Percentiles rank a stretch among this genome's conserved stretches.
Conservation (phyloP, 1,140 invertebrate genomes). For the Liolophura sinensis region DNA sequence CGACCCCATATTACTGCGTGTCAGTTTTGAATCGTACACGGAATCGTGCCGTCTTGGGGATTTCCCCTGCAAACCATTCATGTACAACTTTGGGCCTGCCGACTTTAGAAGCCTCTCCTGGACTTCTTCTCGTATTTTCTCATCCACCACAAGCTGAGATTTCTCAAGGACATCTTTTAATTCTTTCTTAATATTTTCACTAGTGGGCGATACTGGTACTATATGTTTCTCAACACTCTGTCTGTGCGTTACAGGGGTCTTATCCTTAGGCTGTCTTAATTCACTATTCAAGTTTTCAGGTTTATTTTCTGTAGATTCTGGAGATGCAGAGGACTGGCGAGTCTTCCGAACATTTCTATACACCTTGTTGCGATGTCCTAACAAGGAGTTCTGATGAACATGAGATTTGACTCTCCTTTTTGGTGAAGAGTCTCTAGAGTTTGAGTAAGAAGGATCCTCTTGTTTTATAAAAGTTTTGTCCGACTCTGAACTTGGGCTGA, state of each 20-base stretch:
- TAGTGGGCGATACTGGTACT: conserved; percentile 14
- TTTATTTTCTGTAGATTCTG: neutral
- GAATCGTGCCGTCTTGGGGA: conserved; percentile 5
- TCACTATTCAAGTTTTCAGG: conserved; percentile 4
- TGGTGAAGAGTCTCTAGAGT: no score
- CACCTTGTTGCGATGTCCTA: conserved; percentile 6
- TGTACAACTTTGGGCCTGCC: conserved; percentile 1
- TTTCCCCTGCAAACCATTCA: conserved; percentile 13
- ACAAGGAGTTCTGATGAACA: no score
- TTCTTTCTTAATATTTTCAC: conserved; percentile 27
- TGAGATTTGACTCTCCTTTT: no score
- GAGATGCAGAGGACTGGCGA: neutral
- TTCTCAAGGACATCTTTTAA: conserved; percentile 28
- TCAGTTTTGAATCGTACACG: neutral
- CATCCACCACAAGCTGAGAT: conserved; percentile 34
- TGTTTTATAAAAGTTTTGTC: neutral
- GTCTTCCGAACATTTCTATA: conserved; percentile 7
- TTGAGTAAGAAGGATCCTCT: no score
- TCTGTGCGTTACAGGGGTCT: conserved; percentile 2
- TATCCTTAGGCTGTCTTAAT: conserved; percentile 14
- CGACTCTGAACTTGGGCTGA: conserved; percentile 1
- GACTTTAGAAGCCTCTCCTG: conserved; percentile 24
- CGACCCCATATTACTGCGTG: neutral
- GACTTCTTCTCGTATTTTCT: conserved; percentile 29
- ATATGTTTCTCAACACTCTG: conserved; percentile 18